Base-by-base conservation (phyloP, 1,140 invertebrate genomes). In the Penaeus chinensis region DNA sequence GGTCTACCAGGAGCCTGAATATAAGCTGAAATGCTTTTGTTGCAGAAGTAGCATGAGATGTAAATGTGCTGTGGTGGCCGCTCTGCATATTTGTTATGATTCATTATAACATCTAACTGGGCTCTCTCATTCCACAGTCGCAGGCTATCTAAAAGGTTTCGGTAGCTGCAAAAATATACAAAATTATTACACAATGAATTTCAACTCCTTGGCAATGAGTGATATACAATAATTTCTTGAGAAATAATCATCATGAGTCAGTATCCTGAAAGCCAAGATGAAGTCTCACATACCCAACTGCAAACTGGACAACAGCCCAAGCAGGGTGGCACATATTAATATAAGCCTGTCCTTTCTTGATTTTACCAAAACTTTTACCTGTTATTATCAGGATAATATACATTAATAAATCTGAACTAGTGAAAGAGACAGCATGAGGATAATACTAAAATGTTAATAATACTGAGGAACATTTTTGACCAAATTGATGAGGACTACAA, bases 41-140 rank as follows among this genome's bases (percentile, higher is more conserved):
- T 96, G 93, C 98, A 99, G 93, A 97, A 99, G 91, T 97, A 98
- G 92, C 98, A 99, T 11, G 96, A 96, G 47, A 98, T 94, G 91
- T 95, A 97, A 80, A 98, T 95, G 91, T 97, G 96, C 85, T 96
- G 95, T 0, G 94, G 93, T 27, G 95, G 94, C 91, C 94, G 94
- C 76, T 94, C 93, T 18, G 93, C 93, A 13, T 93, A 93, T 90
- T 94, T 95, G 61, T 93, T 93, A 10, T 93, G 92, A 91, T 94
- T 94, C 91, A 95, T 94, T 61, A 94, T 93, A 69, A 96, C 96
- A 92, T 97, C 96, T 92, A 97, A 94, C 90, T 95, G 93, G 0
- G 96, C 96, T 90, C 96, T 93, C 91, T 96, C 94, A 90, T 95
- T 94, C 96, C 96, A 97, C 89, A 97, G 93, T 92, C 95, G 94